phyloP scores from a whole-genome alignment of 2,113 vertebrate genomes.

The Halcyon senegalensis region DNA sequence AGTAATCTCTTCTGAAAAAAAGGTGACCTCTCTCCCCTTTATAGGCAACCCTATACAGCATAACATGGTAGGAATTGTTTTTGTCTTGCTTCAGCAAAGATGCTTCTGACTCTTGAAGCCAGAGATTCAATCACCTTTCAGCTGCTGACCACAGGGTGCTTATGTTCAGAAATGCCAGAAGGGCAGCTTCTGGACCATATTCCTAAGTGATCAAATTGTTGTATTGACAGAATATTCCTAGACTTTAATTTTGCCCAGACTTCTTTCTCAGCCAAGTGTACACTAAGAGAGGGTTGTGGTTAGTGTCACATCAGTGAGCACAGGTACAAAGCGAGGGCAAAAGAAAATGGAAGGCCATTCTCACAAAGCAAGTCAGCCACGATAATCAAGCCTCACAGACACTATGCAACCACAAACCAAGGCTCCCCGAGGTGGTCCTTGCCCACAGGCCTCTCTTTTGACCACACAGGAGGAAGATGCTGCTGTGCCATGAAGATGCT shows the following conservation, averaged over 20 bases:
- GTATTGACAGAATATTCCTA: background rate
- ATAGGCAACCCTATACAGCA: background rate
- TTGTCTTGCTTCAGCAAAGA: background rate
- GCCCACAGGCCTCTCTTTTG: background rate
- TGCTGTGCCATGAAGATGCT: background rate
- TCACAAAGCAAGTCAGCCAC: slow-evolving; percentile 16
- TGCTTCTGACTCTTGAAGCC: background rate
- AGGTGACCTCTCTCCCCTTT: background rate
- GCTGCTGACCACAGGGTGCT: background rate
- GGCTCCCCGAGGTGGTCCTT: background rate
- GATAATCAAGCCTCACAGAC: background rate
- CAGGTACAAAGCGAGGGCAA: background rate
- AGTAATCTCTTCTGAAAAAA: background rate
- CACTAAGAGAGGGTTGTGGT: background rate
- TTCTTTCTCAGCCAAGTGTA: background rate
- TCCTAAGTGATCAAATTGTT: background rate
- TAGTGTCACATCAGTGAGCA: background rate
- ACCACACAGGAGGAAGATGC: background rate
- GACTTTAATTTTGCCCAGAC: background rate
- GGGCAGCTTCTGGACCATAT: background rate
- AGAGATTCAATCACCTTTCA: background rate
- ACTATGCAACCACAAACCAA: background rate
- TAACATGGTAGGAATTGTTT: background rate
- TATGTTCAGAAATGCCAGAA: background rate
- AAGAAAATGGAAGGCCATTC: background rate